phyloP scores from a whole-genome alignment of 2,113 vertebrate genomes.

The Brachirus orientalis region DNA sequence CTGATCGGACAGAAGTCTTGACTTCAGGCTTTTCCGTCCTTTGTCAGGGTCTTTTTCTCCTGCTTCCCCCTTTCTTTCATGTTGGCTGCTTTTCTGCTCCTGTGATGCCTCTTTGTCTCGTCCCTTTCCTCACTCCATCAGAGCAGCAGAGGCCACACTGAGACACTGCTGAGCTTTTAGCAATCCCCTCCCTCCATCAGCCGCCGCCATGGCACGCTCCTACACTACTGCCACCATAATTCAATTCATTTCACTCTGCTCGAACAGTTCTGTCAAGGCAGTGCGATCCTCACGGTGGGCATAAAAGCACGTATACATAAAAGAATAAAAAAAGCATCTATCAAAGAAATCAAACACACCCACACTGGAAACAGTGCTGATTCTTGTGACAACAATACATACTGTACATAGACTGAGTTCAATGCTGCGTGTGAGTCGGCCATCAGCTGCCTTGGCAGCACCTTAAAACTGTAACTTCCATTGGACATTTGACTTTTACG shows the following conservation, averaged over 20 bases:
- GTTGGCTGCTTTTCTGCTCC: constrained; percentile 58
- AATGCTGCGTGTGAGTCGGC: constrained; percentile 23
- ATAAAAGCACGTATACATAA: constrained; percentile 48
- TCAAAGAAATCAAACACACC: constrained; percentile 50
- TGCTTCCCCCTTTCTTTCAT: constrained; percentile 50
- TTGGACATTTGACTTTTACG: constrained; percentile 7
- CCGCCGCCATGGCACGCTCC: constrained; percentile 29
- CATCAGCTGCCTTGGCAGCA: not conserved
- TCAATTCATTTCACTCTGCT: constrained; percentile 54
- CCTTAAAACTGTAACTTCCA: not conserved
- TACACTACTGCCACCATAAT: constrained; percentile 52
- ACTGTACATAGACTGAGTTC: constrained; percentile 32
- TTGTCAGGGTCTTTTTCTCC: constrained; percentile 44
- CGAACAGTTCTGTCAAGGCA: constrained; percentile 32
- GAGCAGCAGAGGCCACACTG: constrained; percentile 23
- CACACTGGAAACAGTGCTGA: constrained; percentile 49
- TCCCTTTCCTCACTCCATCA: constrained; percentile 36
- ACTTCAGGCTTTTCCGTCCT: constrained; percentile 43
- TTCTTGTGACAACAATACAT: constrained; percentile 40
- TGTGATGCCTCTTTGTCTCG: constrained; percentile 40
- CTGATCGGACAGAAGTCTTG: constrained; percentile 54
- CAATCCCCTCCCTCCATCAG: not conserved
- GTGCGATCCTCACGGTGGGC: constrained; percentile 48
- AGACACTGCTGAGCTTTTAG: constrained; percentile 29
- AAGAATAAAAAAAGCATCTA: too few species aligned